Evolutionary conservation across 1,140 invertebrate genomes (phyloP).

Genomic region (Epicauta chinensis): DNA sequence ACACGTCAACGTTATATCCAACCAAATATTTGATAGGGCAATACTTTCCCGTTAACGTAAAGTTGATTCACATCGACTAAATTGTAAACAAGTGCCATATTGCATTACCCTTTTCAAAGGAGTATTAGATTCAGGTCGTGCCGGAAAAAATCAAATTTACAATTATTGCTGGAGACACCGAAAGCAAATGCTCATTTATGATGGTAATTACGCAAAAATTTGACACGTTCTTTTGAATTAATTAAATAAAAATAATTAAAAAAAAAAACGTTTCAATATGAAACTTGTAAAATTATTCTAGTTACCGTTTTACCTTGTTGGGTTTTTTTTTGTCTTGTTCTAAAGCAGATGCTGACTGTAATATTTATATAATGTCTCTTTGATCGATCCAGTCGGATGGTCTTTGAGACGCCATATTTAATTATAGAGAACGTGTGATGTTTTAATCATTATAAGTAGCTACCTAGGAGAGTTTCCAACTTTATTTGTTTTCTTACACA

Average conservation of each 20-base stretch:
- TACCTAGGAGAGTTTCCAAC: slow-evolving; percentile 28
- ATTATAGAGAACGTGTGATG: slow-evolving; percentile 34
- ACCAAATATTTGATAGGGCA: neutral
- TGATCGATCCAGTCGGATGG: neutral
- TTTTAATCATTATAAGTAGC: slow-evolving; percentile 38
- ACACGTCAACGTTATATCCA: neutral
- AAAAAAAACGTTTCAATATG: no score
- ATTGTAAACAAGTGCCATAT: slow-evolving; percentile 20
- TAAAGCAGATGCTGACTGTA: neutral
- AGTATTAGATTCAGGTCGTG: slow-evolving; percentile 25
- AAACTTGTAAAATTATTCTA: no score
- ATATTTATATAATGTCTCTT: no score
- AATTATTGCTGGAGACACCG: neutral
- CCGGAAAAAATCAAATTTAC: slow-evolving; percentile 19
- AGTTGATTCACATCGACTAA: neutral
- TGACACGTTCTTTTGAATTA: no score
- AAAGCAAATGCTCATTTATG: no score
- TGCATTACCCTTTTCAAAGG: slow-evolving; percentile 24
- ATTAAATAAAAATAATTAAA: no score
- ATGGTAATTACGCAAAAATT: no score
- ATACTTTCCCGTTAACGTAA: neutral
- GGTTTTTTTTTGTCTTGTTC: neutral
- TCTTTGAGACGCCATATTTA: slow-evolving; percentile 25
- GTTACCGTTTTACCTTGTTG: no score
- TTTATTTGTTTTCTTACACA: slow-evolving; percentile 35